A percentile compares a stretch with the other conserved stretches of the same genome.
These are phyloP conservation scores for Tridacna crocea DNA, from an alignment of 2,888 invertebrate species.

Conservation along the genomic window DNA sequence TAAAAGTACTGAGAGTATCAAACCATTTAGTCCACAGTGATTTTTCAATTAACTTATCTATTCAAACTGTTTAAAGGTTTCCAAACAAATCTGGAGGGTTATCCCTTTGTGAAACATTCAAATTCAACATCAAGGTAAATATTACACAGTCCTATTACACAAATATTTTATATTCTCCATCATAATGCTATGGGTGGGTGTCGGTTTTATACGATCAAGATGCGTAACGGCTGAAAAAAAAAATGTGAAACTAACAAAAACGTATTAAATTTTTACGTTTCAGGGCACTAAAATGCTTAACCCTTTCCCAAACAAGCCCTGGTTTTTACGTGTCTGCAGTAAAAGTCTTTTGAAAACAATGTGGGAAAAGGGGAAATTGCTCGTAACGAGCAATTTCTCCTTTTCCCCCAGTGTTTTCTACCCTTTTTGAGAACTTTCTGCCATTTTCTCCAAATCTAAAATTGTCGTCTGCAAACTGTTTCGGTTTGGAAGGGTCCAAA, in stretches of 20 bases:
- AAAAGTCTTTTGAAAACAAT: too few relatives aligned
- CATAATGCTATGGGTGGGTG: conserved; percentile 17
- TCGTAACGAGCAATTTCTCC: too few relatives aligned
- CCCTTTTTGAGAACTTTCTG: too few relatives aligned
- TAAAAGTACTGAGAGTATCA: too few relatives aligned
- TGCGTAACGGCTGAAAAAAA: neutral
- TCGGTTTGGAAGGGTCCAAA: too few relatives aligned
- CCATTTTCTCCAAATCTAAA: too few relatives aligned
- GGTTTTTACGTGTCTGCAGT: too few relatives aligned
- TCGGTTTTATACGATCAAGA: conserved; percentile 6
- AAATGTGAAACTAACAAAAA: neutral
- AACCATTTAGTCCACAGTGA: too few relatives aligned
- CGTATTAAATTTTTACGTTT: neutral
- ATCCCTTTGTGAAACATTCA: conserved; percentile 18
- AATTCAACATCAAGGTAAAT: conserved; percentile 15
- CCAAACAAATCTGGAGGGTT: conserved; percentile 15
- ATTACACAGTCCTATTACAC: conserved; percentile 16
- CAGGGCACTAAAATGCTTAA: neutral
- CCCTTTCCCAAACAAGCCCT: neutral
- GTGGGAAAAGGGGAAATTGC: too few relatives aligned
- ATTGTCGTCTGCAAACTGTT: too few relatives aligned
- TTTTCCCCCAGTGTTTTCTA: too few relatives aligned
- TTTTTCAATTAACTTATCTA: too few relatives aligned
- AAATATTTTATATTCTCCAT: conserved; percentile 24
- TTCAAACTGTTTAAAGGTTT: neutral